Conservation (phyloP, 2,888 invertebrate species). For the Dolichopus griseipennis region DNA sequence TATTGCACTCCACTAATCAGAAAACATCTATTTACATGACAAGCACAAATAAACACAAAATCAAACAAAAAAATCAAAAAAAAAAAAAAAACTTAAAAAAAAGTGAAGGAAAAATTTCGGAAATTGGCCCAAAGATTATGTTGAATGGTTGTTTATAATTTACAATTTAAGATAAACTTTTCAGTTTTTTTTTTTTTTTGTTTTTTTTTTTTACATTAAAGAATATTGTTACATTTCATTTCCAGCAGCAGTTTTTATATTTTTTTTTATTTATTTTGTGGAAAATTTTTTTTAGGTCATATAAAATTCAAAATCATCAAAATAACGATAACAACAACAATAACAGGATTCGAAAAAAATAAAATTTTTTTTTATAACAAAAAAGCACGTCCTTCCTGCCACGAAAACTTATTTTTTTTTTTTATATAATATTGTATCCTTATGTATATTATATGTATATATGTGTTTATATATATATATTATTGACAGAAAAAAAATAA, state of each 20-base stretch:
- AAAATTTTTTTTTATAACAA: too few relatives aligned
- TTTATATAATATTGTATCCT: not conserved
- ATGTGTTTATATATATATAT: too few relatives aligned
- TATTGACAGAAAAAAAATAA: not conserved
- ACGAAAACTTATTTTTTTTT: not conserved
- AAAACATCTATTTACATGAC: too few relatives aligned
- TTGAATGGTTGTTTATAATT: constrained; percentile 1
- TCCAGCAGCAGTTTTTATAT: too few relatives aligned
- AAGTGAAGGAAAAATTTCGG: not conserved
- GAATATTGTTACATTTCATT: too few relatives aligned
- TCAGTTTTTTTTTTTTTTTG: not conserved
- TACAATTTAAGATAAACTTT: constrained; percentile 1
- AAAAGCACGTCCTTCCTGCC: not conserved
- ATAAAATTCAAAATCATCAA: not conserved
- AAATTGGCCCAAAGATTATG: not conserved
- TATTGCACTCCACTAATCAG: too few relatives aligned
- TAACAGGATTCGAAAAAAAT: too few relatives aligned
- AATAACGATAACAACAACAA: not conserved
- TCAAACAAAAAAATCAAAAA: too few relatives aligned
- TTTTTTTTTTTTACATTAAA: not conserved
- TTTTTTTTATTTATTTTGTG: too few relatives aligned
- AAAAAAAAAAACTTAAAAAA: not conserved
- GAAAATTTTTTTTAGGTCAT: not conserved
- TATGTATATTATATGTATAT: too few relatives aligned
- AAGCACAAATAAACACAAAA: too few relatives aligned